A percentile compares a stretch with the other conserved stretches of the same genome.
phyloP scores from a whole-genome alignment of 30 jellyfish, hydroid and myxozoan genomes.

The Aurelia aurita complex sp. Pacific region DNA sequence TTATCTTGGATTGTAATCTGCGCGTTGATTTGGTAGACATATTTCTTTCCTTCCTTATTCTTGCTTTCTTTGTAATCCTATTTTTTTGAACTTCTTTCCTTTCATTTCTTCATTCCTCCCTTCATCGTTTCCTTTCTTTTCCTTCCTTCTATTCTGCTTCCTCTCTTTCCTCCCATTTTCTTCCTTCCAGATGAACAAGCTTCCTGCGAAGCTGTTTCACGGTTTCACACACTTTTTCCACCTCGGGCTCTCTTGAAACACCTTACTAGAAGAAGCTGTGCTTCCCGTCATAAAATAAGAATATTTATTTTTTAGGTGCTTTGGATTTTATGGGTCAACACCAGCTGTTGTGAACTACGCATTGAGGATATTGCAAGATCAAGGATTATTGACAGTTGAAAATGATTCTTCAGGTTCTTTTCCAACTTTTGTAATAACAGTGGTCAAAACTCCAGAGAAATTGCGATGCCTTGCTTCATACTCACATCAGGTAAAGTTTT shows the following conservation, averaged over 20 bases:
- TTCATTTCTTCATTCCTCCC: background rate
- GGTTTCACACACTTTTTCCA: too few relatives aligned
- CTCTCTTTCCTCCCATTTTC: background rate
- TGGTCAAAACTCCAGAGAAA: background rate
- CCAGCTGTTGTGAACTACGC: slow-evolving; percentile 39
- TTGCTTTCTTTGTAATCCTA: too few relatives aligned
- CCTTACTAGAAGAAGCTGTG: background rate
- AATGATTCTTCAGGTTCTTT: background rate
- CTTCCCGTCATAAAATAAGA: too few relatives aligned
- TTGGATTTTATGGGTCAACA: slow-evolving; percentile 42
- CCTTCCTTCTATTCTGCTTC: background rate
- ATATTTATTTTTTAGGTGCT: background rate
- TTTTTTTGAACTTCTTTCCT: background rate
- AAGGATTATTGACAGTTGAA: slow-evolving; percentile 7
- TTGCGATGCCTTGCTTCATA: background rate
- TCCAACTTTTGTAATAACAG: background rate
- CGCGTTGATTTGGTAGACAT: background rate
- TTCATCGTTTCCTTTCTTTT: background rate
- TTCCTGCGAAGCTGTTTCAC: too few relatives aligned
- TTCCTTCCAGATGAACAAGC: too few relatives aligned
- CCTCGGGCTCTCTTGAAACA: background rate
- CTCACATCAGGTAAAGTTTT: slow-evolving; percentile 11
- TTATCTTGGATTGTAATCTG: background rate
- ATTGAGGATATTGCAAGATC: slow-evolving; percentile 1
- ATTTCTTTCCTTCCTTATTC: too few relatives aligned